phyloP scores from a whole-genome alignment of 2,797 vertebrate species.

The Poeciliopsis gracilis region DNA sequence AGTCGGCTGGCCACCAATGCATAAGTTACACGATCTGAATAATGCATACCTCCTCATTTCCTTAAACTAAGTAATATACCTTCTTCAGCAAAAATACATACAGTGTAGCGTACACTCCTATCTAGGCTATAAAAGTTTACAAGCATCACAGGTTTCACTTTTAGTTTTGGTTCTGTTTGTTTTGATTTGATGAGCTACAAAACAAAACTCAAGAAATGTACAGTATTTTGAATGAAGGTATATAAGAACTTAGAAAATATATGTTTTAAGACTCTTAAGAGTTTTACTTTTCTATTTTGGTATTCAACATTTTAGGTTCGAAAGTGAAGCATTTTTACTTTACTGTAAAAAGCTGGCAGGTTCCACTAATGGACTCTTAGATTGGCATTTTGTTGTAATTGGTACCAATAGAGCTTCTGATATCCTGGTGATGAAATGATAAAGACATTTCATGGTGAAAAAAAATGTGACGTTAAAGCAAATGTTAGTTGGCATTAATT shows the following conservation, averaged over 20 bases:
- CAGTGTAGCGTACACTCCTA: background rate
- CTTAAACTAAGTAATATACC: background rate
- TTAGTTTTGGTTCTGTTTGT: constrained; percentile 1
- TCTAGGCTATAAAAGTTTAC: background rate
- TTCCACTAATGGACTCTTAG: background rate
- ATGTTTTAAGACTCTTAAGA: background rate
- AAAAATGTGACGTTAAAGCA: background rate
- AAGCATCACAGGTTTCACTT: constrained; percentile 12
- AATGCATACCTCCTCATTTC: background rate
- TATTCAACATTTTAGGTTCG: background rate
- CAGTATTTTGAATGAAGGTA: background rate
- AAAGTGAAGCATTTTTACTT: background rate
- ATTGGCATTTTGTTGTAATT: background rate
- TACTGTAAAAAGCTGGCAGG: background rate
- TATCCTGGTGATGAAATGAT: background rate
- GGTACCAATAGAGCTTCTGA: background rate
- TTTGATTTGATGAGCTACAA: background rate
- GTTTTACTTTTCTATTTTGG: background rate
- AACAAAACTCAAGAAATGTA: background rate
- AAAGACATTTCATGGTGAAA: background rate
- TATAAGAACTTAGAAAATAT: background rate
- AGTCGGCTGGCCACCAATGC: background rate
- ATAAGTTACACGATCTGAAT: background rate
- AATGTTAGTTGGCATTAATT: background rate
- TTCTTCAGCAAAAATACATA: background rate